phyloP scores from a whole-genome alignment of 1,140 invertebrate species.

The Ectropis grisescens region DNA sequence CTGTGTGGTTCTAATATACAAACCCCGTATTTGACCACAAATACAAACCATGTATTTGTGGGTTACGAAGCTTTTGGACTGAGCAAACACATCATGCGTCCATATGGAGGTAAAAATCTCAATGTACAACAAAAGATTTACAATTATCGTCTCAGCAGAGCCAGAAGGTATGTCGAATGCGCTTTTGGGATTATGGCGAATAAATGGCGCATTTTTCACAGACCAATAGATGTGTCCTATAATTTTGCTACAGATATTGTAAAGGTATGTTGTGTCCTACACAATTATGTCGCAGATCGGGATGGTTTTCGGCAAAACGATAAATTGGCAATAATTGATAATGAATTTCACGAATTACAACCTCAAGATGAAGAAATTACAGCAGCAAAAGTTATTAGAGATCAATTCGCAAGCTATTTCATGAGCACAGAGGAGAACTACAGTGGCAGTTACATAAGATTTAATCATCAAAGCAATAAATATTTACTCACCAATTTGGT shows the following conservation, averaged over 20 bases:
- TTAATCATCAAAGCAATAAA: no score
- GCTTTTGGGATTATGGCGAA: slow-evolving; percentile 31
- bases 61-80: background rate
- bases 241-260: no score
- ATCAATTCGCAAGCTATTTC: no score
- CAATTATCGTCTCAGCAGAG: background rate
- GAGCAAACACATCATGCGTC: background rate
- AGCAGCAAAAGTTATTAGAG: no score
- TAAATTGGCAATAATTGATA: slow-evolving; percentile 7
- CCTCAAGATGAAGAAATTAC: no score
- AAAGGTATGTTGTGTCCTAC: slow-evolving; percentile 7
- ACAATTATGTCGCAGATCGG: slow-evolving; percentile 13
- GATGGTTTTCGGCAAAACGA: slow-evolving; percentile 12
- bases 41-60: slow-evolving; percentile 5
- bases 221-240: background rate
- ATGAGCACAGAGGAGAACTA: no score
- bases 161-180: slow-evolving; percentile 17
- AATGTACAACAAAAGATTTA: background rate
- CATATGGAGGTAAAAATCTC: background rate
- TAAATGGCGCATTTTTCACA: slow-evolving; percentile 22
- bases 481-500: no score
- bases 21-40: background rate
- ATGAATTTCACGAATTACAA: no score
- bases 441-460: no score
- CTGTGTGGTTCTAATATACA: no score